Conservation (phyloP, 2,888 invertebrate genomes). For the Nomada fucata region DNA sequence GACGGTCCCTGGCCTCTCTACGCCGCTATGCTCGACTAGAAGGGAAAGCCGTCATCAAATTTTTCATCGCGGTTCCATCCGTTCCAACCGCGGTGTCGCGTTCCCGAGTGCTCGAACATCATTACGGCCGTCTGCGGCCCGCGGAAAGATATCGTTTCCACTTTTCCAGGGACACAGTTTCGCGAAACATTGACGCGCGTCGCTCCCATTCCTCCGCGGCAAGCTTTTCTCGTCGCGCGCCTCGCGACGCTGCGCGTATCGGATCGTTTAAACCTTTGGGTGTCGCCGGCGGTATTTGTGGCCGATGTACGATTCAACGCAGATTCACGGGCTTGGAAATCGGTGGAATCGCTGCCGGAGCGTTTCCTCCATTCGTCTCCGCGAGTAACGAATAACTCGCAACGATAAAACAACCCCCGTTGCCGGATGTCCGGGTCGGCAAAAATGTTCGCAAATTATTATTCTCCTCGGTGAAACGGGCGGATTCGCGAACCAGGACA, state of each 20-base stretch:
- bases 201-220: background rate
- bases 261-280: background rate
- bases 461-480: background rate
- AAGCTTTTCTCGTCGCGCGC: background rate
- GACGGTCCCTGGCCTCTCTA: background rate
- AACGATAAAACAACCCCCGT: conserved; percentile 6
- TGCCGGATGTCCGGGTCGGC: conserved; percentile 13
- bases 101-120: conserved; percentile 50
- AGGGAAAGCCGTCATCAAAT: conserved; percentile 55
- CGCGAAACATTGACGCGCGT: conserved; percentile 10
- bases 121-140: conserved; percentile 33
- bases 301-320: conserved; percentile 12
- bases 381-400: conserved; percentile 9
- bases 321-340: background rate
- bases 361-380: conserved; percentile 17
- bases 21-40: background rate
- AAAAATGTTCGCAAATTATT: conserved; percentile 10
- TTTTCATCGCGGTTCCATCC: conserved; percentile 57
- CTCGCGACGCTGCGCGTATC: background rate
- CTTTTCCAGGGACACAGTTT: conserved; percentile 28
- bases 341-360: conserved; percentile 6
- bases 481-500: background rate
- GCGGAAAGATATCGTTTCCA: conserved; percentile 42
- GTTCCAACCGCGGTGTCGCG: conserved; percentile 30
- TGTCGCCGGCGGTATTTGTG: background rate